Evolutionary conservation across 2,888 invertebrate genomes (phyloP), one percentile per base, ranked within the genome.

Genomic region (Operophtera brumata): DNA sequence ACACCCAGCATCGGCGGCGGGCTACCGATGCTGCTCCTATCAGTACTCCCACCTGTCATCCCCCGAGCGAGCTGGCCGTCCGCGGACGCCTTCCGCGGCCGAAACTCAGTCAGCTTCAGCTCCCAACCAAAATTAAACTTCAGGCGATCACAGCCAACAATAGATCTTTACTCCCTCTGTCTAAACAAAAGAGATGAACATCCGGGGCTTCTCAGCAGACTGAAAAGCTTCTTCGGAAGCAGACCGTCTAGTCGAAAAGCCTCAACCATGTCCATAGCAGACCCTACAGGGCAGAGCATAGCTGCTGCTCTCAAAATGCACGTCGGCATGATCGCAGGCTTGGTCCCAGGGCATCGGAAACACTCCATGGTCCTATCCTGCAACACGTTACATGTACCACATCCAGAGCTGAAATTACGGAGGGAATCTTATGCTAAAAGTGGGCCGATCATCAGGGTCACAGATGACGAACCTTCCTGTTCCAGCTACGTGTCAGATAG

Each of bases 61-160:
- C 94, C 94, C 0, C 90, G 94, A 37, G 94, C 94, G 6, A 94
- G 94, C 77, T 95, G 94, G 95, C 95, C 95, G 0, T 94, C 94
- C 9, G 93, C 94, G 0, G 93, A 94, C 68, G 92, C 91, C 40
- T 92, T 89, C 78, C 87, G 92, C 54, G 91, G 92, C 0, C 77
- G 93, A 12, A 91, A 92, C 62, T 93, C 93, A 1, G 92, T 93
- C 53, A 93, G 92, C 50, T 93, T 93, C 70, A 93, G 93, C 69
- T 93, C 93, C 0, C 93, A 93, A 67, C 93, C 93, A 0, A 93
- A 93, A 71, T 86, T 93, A 0, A 92, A 92, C 73, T 92, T 91
- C 64, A 77, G 86, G 20, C 85, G 92, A 65, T 87, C 92, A 0
- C 90, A 90, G 68, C 92, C 93, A 12, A 84, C 91, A 0, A 92